Evolutionary conservation across 35 echinoderm and acorn worm genomes (phyloP), one percentile per base, ranked within the genome.

Genomic region (Apostichopus californicus): DNA sequence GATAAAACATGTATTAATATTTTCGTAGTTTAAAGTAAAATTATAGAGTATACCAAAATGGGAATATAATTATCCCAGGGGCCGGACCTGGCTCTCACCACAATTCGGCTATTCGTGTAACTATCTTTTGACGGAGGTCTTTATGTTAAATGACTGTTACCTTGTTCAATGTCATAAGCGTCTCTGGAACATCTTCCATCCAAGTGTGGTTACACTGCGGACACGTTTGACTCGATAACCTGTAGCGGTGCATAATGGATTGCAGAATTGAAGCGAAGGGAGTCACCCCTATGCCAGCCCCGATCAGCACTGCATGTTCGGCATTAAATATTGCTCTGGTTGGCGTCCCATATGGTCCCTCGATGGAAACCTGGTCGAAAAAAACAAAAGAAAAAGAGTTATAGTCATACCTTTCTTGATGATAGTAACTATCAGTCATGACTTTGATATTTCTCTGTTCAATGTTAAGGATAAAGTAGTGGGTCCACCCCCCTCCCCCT

Each of bases 241-340:
- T 85, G 58, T 97, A 94, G 53, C 96, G 57, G 24, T 77, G 73
- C 91, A 95, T 90, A 13, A 97, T 97, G 60, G 91, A 93, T 58
- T 97, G 96, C 11, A 97, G 73, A 15, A 97, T 97, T 6, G 96
- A 93, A 57, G 96, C 96, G 54, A 95, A 97, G 12, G 96, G 96
- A 2, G 96, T 97, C 21, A 97, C 91, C 4, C 96, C 96, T 23
- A 97, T 97, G 9, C 96, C 96, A 14, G 96, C 96, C 14, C 96
- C 96, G 13, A 97, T 97, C 63, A 97, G 54, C 3, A 97, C 93
- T 13, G 96, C 96, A 64, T 97, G 96, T 11, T 97, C 87, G 25
- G 96, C 94, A 11, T 91, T 58, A 66, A 97, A 93, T 34, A 95
- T 95, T 5, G 88, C 91, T 55, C 91, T 82, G 9, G 93, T 94